Conservation (phyloP, 2,888 invertebrate species). For the Acrobasis repandana region DNA sequence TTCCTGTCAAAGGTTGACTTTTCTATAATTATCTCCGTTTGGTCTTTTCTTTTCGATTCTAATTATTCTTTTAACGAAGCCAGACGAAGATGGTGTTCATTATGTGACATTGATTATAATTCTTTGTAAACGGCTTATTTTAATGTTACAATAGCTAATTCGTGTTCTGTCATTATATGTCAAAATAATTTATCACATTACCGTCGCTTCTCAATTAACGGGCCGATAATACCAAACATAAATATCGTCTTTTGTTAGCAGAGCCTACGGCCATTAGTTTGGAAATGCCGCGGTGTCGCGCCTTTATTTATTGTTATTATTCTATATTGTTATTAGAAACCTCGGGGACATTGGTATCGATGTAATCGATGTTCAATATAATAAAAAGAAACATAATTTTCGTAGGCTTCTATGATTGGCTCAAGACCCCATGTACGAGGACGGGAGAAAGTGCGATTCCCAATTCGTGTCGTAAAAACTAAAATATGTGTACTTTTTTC, state of each 20-base stretch:
- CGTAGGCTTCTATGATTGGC: background rate
- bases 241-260: conserved; percentile 4
- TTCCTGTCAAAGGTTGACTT: too few relatives aligned
- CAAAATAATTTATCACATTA: background rate
- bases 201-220: background rate
- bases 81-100: too few relatives aligned
- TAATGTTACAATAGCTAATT: background rate
- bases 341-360: conserved; percentile 1
- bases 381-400: background rate
- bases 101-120: background rate
- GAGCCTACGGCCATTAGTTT: conserved; percentile 8
- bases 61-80: too few relatives aligned
- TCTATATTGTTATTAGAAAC: conserved; percentile 15
- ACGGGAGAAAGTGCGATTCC: too few relatives aligned
- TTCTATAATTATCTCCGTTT: too few relatives aligned
- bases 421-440: too few relatives aligned
- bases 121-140: background rate
- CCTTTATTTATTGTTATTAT: conserved; percentile 3
- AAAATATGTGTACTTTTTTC: too few relatives aligned
- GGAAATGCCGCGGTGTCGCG: background rate
- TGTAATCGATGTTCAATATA: background rate
- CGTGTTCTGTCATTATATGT: background rate
- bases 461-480: too few relatives aligned
- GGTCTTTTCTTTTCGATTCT: too few relatives aligned
- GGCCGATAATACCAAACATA: background rate